A percentile compares a stretch with the other conserved stretches of the same genome.
These are phyloP conservation scores for Trematocara nigrifrons DNA, from an alignment of 2,113 vertebrate genomes.

Conservation along the genomic window DNA sequence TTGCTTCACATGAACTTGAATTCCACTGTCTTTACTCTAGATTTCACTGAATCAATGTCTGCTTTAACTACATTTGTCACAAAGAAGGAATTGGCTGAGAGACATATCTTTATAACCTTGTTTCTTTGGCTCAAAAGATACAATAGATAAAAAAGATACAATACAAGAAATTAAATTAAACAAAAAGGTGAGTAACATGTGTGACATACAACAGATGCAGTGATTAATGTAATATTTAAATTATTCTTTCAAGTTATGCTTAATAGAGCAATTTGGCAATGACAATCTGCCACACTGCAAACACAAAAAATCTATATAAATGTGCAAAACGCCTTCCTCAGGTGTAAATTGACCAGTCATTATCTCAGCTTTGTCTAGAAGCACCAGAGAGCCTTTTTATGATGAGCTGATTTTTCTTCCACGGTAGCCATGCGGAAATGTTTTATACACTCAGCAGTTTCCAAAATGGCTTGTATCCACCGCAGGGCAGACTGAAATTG, in stretches of 20 bases:
- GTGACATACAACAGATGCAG: too few relatives aligned
- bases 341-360: constrained; percentile 19
- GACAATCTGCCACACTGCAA: neutral
- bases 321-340: neutral
- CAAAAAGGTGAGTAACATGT: neutral
- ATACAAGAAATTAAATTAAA: neutral
- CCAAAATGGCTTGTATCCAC: constrained; percentile 19
- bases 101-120: neutral
- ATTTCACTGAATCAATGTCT: neutral
- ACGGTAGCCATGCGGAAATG: constrained; percentile 14
- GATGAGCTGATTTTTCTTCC: constrained; percentile 22
- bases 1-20: neutral
- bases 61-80: neutral
- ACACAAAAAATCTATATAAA: neutral
- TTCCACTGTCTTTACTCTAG: neutral
- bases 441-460: constrained; percentile 51
- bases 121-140: neutral
- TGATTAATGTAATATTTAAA: neutral
- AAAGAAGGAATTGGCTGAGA: neutral
- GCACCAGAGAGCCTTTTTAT: neutral
- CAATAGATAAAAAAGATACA: neutral
- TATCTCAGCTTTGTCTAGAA: neutral
- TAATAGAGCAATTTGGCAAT: neutral
- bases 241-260: neutral
- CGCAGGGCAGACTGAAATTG: constrained; percentile 15